Conservation (phyloP, 2,113 vertebrate species). For the Oreocharis arfaki region DNA sequence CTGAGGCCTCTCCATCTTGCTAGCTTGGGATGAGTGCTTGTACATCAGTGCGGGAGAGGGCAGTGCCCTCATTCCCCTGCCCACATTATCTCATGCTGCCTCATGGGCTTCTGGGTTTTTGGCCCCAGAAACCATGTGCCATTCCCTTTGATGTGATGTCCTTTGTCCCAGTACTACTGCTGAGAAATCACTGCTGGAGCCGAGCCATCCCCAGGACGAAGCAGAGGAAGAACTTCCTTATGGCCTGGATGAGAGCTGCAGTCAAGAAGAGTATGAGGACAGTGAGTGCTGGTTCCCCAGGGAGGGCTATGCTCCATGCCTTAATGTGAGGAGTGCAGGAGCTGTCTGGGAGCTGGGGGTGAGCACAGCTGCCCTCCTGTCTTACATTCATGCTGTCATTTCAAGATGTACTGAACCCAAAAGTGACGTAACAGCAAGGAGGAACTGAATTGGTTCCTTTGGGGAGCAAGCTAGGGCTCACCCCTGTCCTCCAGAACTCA, state of each 20-base stretch:
- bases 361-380: neutral
- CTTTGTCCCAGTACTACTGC: conserved; percentile 13
- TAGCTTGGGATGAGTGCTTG: neutral
- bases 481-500: neutral
- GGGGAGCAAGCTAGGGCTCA: neutral
- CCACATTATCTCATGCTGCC: neutral
- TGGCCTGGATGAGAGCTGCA: conserved; percentile 76
- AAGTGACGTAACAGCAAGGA: neutral
- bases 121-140: neutral
- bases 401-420: neutral
- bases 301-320: neutral
- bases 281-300: conserved; percentile 20
- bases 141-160: neutral
- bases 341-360: neutral
- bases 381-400: neutral
- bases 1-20: neutral
- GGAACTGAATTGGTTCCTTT: neutral
- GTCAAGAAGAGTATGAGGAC: conserved; percentile 70
- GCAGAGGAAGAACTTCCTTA: conserved; percentile 82
- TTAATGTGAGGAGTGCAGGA: neutral
- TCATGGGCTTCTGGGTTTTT: neutral
- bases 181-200: neutral
- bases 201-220: conserved; percentile 13
- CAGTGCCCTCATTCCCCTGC: neutral
- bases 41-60: neutral